Evolutionary conservation across 2,888 invertebrate species (phyloP).

Genomic region (Steinernema scapterisci): DNA sequence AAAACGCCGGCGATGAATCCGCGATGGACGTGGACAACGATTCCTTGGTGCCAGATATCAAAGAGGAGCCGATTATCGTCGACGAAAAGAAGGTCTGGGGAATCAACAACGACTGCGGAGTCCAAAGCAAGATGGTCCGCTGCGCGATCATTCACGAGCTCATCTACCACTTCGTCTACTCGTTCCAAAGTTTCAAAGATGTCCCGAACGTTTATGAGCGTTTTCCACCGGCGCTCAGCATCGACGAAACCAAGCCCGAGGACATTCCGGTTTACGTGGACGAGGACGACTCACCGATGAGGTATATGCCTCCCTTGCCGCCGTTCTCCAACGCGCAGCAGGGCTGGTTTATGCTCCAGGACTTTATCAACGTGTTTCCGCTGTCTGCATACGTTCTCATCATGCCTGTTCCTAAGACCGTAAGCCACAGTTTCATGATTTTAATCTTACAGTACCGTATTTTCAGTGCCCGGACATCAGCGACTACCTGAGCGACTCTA

Average conservation of each 20-base stretch:
- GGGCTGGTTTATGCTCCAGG: conserved; percentile 61
- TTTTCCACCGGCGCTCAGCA: conserved; percentile 35
- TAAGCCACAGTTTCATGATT: conserved; percentile 27
- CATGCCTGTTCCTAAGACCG: conserved; percentile 42
- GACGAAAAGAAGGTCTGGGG: not conserved
- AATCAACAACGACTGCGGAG: conserved; percentile 14
- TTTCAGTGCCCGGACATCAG: conserved; percentile 37
- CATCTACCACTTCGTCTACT: conserved; percentile 50
- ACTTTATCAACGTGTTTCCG: conserved; percentile 53
- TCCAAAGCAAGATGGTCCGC: conserved; percentile 36
- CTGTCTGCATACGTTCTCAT: conserved; percentile 52
- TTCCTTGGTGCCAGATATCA: not conserved
- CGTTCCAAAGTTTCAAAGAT: conserved; percentile 33
- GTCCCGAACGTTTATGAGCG: conserved; percentile 40
- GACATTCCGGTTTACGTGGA: conserved; percentile 44
- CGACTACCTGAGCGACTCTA: conserved; percentile 48
- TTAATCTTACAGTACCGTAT: not conserved
- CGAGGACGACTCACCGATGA: conserved; percentile 42
- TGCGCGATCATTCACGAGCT: conserved; percentile 50
- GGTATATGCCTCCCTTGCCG: conserved; percentile 55
- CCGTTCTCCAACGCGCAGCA: conserved; percentile 36
- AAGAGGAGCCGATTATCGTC: not conserved
- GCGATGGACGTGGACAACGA: not conserved
- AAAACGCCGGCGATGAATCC: not conserved
- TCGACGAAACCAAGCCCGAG: conserved; percentile 28